A percentile compares a stretch with the other conserved stretches of the same genome.
Evolutionary conservation across 2,888 invertebrate genomes (phyloP).

Genomic region (Axea sp.): DNA sequence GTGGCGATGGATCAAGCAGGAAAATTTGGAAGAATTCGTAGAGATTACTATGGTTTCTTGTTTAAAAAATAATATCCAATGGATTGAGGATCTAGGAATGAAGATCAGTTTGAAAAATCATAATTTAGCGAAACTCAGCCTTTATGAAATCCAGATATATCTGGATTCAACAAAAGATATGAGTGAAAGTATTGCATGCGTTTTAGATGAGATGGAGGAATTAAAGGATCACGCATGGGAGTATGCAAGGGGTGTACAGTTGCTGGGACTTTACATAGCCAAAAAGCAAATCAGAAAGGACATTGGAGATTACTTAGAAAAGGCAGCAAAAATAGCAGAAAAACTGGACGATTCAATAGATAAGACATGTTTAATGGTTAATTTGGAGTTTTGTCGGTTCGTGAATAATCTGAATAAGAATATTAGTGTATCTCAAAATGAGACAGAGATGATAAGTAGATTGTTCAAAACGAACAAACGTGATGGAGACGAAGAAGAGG

Average conservation of each 20-base stretch:
- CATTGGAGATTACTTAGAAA: constrained; percentile 62
- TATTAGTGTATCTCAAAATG: constrained; percentile 63
- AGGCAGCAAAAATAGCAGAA: constrained; percentile 62
- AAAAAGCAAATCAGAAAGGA: constrained; percentile 57
- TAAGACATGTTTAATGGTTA: constrained; percentile 65
- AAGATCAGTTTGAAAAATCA: constrained; percentile 65
- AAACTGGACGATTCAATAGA: constrained; percentile 42
- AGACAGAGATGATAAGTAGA: constrained; percentile 66
- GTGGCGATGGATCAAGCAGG: constrained; percentile 72
- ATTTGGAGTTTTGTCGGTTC: constrained; percentile 71
- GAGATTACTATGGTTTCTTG: constrained; percentile 66
- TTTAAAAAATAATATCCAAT: constrained; percentile 64
- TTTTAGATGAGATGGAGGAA: constrained; percentile 67
- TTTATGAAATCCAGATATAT: constrained; percentile 69
- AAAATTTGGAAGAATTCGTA: constrained; percentile 61
- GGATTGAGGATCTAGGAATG: constrained; percentile 66
- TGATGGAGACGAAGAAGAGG: constrained; percentile 33
- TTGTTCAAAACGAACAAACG: constrained; percentile 59
- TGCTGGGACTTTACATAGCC: constrained; percentile 69
- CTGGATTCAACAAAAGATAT: constrained; percentile 65
- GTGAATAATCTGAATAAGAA: constrained; percentile 63
- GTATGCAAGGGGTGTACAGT: constrained; percentile 68
- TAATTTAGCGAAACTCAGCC: constrained; percentile 67
- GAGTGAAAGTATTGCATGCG: constrained; percentile 64
- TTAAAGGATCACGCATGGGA: constrained; percentile 58